Evolutionary conservation across 2,113 vertebrate genomes (phyloP), one percentile per base, ranked within the genome.

Genomic region (Proterorhinus semilunaris): DNA sequence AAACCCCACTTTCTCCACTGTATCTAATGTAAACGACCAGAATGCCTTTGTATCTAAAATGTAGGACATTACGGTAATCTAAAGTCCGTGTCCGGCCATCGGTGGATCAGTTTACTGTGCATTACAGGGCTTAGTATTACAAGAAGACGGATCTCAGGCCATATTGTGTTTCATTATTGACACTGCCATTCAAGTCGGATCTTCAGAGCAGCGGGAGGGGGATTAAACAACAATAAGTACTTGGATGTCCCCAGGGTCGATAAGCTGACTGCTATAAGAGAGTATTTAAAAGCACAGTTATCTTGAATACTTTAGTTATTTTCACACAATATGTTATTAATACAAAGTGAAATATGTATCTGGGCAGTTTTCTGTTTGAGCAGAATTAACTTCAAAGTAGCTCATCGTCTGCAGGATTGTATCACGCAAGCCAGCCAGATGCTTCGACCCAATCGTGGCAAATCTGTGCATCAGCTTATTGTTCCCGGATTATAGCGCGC

Each of bases 191-290:
- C 15, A 45, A 58, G 13, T 58, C 52, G 70, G 36, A 9, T 71
- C 78, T 83, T 80, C 68, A 65, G 12, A 73, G 69, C 62, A 55
- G 69, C 62, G 73, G 43, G 71, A 70, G 16, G 9, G 3, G 79
- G 74, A 83, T 88, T 85, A 83, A 76, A 84, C 52, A 16, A 54
- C 50, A 80, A 75, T 78, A 74, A 84, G 72, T 27, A 42, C 68
- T n/a, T 3, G 54, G 47, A 70, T 76, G 65, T 66, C 55, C 64
- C 45, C 15, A 16, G 62, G 27, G 51, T 15, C 21, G 69, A 27
- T 74, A 62, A 70, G 49, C 65, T 65, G 13, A 63, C 15, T 46
- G 16, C 65, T 65, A 17, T 55, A 16, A 52, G 67, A 51, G 47
- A 42, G 64, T 0, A 15, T 46, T 16, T 9, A 21, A 48, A n/a